A percentile compares a stretch with the other conserved stretches of the same genome.
These are phyloP conservation scores for Hoplodrina blanda DNA, from an alignment of 2,888 invertebrate genomes.

Conservation along the genomic window DNA sequence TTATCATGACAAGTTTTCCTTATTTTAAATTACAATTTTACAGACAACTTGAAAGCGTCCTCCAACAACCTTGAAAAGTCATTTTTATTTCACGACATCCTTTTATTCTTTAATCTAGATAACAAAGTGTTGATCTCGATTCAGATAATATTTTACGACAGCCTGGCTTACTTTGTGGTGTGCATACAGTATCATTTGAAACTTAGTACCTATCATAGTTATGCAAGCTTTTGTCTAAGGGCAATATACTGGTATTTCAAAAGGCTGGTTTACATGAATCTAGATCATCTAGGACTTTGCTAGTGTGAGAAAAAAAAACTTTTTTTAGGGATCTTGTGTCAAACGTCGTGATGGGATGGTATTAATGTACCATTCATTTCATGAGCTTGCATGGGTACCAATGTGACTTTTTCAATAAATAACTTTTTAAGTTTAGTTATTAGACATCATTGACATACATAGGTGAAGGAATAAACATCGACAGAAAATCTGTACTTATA, in stretches of 20 bases:
- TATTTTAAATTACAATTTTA: too few relatives aligned
- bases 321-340: too few relatives aligned
- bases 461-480: too few relatives aligned
- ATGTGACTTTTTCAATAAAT: too few relatives aligned
- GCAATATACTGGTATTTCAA: conserved; percentile 53
- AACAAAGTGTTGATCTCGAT: conserved; percentile 8
- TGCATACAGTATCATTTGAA: conserved; percentile 38
- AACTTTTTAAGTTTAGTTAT: too few relatives aligned
- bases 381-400: background rate
- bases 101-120: conserved; percentile 22
- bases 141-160: conserved; percentile 33
- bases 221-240: conserved; percentile 67
- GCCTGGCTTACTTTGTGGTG: conserved; percentile 18
- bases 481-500: too few relatives aligned
- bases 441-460: too few relatives aligned
- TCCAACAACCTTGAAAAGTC: conserved; percentile 10
- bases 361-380: background rate
- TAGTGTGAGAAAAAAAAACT: background rate
- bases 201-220: conserved; percentile 48
- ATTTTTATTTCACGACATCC: conserved; percentile 21
- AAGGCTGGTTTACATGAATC: conserved; percentile 49
- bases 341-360: too few relatives aligned
- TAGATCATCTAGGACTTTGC: conserved; percentile 27
- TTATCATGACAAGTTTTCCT: too few relatives aligned
- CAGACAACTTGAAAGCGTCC: background rate